Evolutionary conservation across 2,797 vertebrate genomes (phyloP).

Genomic region (Hephaestus fuliginosus): DNA sequence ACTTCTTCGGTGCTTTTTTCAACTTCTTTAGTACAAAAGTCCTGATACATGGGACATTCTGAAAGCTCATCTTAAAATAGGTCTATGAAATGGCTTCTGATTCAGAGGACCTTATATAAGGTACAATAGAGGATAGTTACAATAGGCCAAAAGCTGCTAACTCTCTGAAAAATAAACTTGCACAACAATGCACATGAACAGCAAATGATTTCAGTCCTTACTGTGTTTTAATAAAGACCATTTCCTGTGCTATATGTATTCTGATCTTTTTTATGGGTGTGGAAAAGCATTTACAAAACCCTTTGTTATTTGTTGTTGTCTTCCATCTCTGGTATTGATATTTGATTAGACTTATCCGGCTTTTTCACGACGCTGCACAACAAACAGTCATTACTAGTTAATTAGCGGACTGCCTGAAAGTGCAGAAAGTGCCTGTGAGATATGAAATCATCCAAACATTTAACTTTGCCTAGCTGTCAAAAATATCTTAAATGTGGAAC

Average conservation of each 20-base stretch:
- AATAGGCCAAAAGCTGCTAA: not conserved
- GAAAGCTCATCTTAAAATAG: conserved; percentile 37
- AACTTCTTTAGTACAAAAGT: not conserved
- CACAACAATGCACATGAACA: not conserved
- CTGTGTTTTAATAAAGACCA: not conserved
- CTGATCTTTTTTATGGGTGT: not conserved
- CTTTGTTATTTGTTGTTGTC: not conserved
- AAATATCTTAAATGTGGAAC: not conserved
- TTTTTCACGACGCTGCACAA: not conserved
- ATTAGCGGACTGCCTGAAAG: not conserved
- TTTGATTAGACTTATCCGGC: not conserved
- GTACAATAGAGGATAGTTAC: not conserved
- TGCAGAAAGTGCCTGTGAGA: not conserved
- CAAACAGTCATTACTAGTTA: not conserved
- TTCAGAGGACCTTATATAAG: conserved; percentile 21
- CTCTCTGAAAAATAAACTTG: not conserved
- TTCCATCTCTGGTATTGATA: not conserved
- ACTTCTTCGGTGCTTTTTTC: not conserved
- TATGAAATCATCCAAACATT: conserved; percentile 1
- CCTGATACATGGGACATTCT: not conserved
- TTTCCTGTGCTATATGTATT: not conserved
- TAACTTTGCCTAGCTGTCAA: conserved; percentile 7
- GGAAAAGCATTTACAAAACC: not conserved
- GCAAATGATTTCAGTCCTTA: not conserved
- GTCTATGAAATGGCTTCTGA: conserved; percentile 14